These are phyloP conservation scores for Melanogrammus aeglefinus DNA, from an alignment of 2,797 vertebrate species.

Conservation along the genomic window DNA sequence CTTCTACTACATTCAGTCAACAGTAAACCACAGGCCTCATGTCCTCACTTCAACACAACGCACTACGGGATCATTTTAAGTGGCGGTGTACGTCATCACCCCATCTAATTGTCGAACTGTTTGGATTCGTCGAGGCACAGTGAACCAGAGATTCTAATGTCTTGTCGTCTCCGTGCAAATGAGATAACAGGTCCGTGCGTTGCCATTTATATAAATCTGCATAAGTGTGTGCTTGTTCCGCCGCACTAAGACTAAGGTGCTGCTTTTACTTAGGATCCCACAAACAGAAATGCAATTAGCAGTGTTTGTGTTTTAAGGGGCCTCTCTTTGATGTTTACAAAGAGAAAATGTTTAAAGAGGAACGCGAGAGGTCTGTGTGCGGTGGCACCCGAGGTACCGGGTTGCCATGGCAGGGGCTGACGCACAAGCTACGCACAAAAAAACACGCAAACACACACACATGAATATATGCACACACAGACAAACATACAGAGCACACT, in stretches of 20 bases:
- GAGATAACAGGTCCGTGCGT: not conserved
- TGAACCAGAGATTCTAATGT: not conserved
- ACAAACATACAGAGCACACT: not conserved
- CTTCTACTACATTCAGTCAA: not conserved
- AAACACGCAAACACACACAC: not conserved
- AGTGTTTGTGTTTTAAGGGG: conserved; percentile 27
- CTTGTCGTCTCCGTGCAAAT: no score
- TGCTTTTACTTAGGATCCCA: conserved; percentile 38
- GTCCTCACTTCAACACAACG: not conserved
- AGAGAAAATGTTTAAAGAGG: conserved; percentile 61
- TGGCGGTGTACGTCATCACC: not conserved
- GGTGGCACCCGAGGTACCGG: conserved; percentile 50
- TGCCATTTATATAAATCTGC: conserved; percentile 29
- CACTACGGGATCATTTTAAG: not conserved
- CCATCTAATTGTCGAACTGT: not conserved
- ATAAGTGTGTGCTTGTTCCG: conserved; percentile 36
- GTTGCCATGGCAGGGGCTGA: conserved; percentile 75
- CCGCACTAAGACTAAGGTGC: conserved; percentile 24
- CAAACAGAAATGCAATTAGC: conserved; percentile 57
- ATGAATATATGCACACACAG: not conserved
- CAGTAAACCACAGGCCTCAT: not conserved
- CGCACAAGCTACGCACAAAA: conserved; percentile 44
- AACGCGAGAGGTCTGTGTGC: conserved; percentile 48
- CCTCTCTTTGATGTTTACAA: conserved; percentile 64
- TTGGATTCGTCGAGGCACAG: not conserved